Percentiles rank a stretch among this genome's conserved stretches.
phyloP scores from a whole-genome alignment of 2,888 invertebrate species.

The Pyrgus malvae region DNA sequence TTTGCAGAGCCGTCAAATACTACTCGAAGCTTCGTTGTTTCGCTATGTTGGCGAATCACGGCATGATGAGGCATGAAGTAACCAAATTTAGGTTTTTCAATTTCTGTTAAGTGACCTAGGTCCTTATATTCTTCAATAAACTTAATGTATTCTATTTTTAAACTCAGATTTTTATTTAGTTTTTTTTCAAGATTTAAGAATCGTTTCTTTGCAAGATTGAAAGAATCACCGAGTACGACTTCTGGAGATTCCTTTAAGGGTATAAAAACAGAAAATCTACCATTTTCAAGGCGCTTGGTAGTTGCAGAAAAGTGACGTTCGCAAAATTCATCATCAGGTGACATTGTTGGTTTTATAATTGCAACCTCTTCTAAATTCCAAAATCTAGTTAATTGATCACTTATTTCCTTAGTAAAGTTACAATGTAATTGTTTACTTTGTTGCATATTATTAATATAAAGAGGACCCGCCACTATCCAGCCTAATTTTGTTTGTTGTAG shows the following conservation, averaged over 20 bases:
- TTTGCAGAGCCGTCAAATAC: no score
- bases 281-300: neutral
- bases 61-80: no score
- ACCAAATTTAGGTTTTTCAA: no score
- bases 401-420: neutral
- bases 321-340: neutral
- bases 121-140: neutral
- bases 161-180: neutral
- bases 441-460: neutral
- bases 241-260: neutral
- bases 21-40: no score
- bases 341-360: neutral
- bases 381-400: neutral
- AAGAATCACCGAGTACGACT: neutral
- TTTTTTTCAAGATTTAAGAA: neutral
- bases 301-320: neutral
- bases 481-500: neutral
- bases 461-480: neutral
- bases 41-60: no score
- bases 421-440: neutral
- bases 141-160: neutral
- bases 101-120: no score
- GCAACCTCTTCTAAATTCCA: neutral
- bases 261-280: neutral
- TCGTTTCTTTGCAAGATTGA: neutral